phyloP scores from a whole-genome alignment of 2,797 vertebrate species.

The Lophius americanus region DNA sequence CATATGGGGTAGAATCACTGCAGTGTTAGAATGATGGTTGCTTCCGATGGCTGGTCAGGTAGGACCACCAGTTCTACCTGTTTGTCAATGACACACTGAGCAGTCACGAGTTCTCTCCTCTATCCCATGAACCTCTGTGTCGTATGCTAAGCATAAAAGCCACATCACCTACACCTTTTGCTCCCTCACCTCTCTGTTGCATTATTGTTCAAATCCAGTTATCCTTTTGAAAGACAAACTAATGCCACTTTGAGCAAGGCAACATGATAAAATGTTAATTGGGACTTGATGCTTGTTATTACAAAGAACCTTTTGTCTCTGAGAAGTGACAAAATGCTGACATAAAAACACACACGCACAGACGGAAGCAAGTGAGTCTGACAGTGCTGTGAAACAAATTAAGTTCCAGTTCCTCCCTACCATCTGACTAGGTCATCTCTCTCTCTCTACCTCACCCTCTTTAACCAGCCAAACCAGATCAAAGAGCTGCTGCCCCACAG shows the following conservation, averaged over 20 bases:
- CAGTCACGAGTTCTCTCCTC: background rate
- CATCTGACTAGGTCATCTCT: conserved; percentile 26
- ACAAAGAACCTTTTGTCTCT: conserved; percentile 1
- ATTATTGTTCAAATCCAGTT: background rate
- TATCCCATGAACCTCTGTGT: background rate
- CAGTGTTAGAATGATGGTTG: background rate
- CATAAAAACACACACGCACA: conserved; percentile 4
- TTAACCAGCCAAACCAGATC: conserved; percentile 54
- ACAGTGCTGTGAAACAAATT: conserved; percentile 20
- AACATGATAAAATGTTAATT: background rate
- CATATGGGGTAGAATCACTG: conserved; percentile 12
- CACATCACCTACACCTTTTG: background rate
- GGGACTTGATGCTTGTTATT: background rate
- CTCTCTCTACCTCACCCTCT: conserved; percentile 17
- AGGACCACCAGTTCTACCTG: background rate
- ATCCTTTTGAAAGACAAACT: background rate
- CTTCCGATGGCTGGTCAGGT: background rate
- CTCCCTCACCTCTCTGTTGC: background rate
- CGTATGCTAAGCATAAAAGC: background rate
- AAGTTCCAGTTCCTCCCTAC: conserved; percentile 25
- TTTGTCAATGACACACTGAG: conserved; percentile 10
- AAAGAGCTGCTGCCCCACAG: conserved; percentile 47
- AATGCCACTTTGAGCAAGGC: conserved; percentile 1
- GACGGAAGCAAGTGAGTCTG: background rate
- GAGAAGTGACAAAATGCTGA: background rate